Evolutionary conservation across 2,888 invertebrate genomes (phyloP).

Genomic region (Orchestes rusci): DNA sequence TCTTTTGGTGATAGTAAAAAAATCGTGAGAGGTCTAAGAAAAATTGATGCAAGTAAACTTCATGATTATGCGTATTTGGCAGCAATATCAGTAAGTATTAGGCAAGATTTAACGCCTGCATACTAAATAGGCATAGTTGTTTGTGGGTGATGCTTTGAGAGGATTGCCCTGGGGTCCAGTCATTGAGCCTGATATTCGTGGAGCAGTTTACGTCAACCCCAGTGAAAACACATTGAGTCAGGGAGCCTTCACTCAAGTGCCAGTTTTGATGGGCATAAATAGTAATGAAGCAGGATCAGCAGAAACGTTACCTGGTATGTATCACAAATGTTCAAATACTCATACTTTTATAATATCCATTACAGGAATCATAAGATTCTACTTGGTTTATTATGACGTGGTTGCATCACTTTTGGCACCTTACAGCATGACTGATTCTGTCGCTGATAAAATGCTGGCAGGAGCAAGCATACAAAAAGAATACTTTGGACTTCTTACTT

Average conservation of each 20-base stretch:
- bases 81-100: too few relatives aligned
- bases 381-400: constrained; percentile 2
- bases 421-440: constrained; percentile 1
- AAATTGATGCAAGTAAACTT: not conserved
- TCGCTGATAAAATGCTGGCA: not conserved
- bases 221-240: constrained; percentile 21
- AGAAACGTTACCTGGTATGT: not conserved
- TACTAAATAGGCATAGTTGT: too few relatives aligned
- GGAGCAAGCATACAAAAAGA: constrained; percentile 1
- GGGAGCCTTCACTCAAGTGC: constrained; percentile 34
- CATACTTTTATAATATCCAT: too few relatives aligned
- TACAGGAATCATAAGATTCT: too few relatives aligned
- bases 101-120: too few relatives aligned
- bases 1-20: not conserved
- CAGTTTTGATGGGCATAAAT: constrained; percentile 45
- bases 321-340: too few relatives aligned
- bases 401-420: not conserved
- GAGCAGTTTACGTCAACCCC: constrained; percentile 22
- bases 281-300: constrained; percentile 8
- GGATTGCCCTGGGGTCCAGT: too few relatives aligned
- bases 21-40: not conserved
- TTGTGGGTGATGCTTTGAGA: constrained; percentile 12
- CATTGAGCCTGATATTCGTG: constrained; percentile 25
- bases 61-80: too few relatives aligned
- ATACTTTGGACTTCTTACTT: constrained; percentile 3